Conservation (phyloP, 2,888 invertebrate species). For the Baronia brevicornis region DNA sequence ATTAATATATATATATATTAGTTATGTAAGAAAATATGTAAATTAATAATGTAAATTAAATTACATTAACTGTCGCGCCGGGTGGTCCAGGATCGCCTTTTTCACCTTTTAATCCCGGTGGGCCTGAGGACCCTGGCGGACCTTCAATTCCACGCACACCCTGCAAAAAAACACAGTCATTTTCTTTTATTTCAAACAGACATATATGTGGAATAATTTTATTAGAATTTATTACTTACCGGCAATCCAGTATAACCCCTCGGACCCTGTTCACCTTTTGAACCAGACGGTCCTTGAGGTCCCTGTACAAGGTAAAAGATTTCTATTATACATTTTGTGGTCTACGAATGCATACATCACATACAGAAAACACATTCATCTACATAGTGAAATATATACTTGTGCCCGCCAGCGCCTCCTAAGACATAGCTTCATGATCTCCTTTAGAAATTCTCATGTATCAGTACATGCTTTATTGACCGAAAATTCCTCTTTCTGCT, state of each 20-base stretch:
- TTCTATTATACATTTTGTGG: no score
- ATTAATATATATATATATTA: no score
- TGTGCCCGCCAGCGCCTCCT: no score
- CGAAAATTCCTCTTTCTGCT: no score
- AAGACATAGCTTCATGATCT: no score
- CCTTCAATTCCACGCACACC: constrained; percentile 48
- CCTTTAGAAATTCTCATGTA: no score
- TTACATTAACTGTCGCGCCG: constrained; percentile 45
- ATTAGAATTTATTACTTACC: constrained; percentile 34
- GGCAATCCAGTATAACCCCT: constrained; percentile 66
- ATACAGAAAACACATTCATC: no score
- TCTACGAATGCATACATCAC: no score
- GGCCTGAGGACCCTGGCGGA: constrained; percentile 30
- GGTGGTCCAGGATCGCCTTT: constrained; percentile 64
- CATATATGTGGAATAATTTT: no score
- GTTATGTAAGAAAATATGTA: neutral
- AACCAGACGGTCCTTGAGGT: constrained; percentile 62
- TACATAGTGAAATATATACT: no score
- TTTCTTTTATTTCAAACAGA: neutral
- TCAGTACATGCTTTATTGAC: no score
- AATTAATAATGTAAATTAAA: constrained; percentile 22
- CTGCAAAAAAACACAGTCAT: constrained; percentile 27
- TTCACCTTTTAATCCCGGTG: constrained; percentile 41
- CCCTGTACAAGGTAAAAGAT: constrained; percentile 46
- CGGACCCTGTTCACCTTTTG: constrained; percentile 57